Percentiles rank a stretch among this genome's conserved stretches.
Evolutionary conservation across 2,113 vertebrate species (phyloP).

Genomic region (Thalassoma bifasciatum): DNA sequence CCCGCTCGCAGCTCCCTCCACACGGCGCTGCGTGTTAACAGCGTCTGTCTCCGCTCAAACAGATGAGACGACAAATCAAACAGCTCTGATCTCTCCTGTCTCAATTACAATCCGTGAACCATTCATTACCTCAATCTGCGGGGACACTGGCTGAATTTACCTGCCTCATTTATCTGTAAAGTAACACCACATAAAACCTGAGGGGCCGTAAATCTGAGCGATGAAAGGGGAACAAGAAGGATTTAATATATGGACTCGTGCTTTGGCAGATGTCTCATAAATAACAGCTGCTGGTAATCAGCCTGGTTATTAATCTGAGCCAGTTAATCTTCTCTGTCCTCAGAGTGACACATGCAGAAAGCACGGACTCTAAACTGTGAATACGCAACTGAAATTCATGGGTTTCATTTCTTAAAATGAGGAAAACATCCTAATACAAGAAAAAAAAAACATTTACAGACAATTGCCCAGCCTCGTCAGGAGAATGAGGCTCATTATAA

Average conservation of each 20-base stretch:
- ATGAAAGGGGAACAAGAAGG: constrained; percentile 12
- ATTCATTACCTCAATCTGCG: neutral
- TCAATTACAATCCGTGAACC: neutral
- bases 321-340: constrained; percentile 1
- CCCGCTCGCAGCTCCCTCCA: constrained; percentile 46
- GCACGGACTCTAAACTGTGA: no score
- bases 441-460: no score
- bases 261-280: constrained; percentile 28
- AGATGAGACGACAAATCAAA: constrained; percentile 6
- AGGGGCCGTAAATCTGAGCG: constrained; percentile 9
- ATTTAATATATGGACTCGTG: constrained; percentile 10
- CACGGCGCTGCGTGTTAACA: constrained; percentile 20
- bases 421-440: no score
- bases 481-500: no score
- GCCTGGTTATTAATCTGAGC: constrained; percentile 10
- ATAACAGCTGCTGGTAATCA: constrained; percentile 10
- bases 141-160: neutral
- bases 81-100: neutral
- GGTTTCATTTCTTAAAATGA: no score
- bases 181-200: constrained; percentile 13
- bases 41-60: constrained; percentile 13
- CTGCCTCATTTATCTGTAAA: constrained; percentile 8
- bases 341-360: neutral
- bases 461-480: no score
- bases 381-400: no score